These are phyloP conservation scores for Scaptomyza parva DNA, from an alignment of 2,888 invertebrate species.

Conservation along the genomic window DNA sequence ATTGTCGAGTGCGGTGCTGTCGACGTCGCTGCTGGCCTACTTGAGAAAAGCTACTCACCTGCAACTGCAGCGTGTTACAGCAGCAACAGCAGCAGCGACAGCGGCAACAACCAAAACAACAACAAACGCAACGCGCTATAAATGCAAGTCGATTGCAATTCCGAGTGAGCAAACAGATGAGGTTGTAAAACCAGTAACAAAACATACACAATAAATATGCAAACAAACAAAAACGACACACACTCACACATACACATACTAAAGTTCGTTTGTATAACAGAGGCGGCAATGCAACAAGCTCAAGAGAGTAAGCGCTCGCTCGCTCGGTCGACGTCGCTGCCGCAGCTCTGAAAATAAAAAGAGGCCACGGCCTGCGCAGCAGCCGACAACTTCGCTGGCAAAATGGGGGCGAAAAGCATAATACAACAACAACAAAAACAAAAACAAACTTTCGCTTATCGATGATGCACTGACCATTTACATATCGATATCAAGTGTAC, in stretches of 20 bases:
- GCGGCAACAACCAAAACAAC: slow-evolving; percentile 11
- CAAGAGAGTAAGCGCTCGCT: slow-evolving; percentile 36
- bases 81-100: slow-evolving; percentile 6
- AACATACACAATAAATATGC: slow-evolving; percentile 65
- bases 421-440: slow-evolving; percentile 20
- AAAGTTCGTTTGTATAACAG: not conserved
- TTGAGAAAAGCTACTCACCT: slow-evolving; percentile 62
- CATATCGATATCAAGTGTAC: slow-evolving; percentile 38
- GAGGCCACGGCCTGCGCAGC: slow-evolving; percentile 68
- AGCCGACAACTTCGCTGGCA: slow-evolving; percentile 44
- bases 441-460: slow-evolving; percentile 63
- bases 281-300: slow-evolving; percentile 49
- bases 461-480: slow-evolving; percentile 29
- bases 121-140: slow-evolving; percentile 24
- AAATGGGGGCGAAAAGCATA: slow-evolving; percentile 63
- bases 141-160: slow-evolving; percentile 51
- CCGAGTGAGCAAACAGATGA: slow-evolving; percentile 55
- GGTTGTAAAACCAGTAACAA: slow-evolving; percentile 56
- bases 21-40: slow-evolving; percentile 53
- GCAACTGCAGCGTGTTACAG: slow-evolving; percentile 47
- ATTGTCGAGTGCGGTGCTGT: slow-evolving; percentile 19
- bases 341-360: slow-evolving; percentile 41
- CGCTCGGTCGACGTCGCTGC: slow-evolving; percentile 26
- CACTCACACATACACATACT: slow-evolving; percentile 5
- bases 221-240: slow-evolving; percentile 42